Percentiles rank a stretch among this genome's conserved stretches.
Conservation (phyloP, 2,888 invertebrate species). For the Agrochola circellaris region DNA sequence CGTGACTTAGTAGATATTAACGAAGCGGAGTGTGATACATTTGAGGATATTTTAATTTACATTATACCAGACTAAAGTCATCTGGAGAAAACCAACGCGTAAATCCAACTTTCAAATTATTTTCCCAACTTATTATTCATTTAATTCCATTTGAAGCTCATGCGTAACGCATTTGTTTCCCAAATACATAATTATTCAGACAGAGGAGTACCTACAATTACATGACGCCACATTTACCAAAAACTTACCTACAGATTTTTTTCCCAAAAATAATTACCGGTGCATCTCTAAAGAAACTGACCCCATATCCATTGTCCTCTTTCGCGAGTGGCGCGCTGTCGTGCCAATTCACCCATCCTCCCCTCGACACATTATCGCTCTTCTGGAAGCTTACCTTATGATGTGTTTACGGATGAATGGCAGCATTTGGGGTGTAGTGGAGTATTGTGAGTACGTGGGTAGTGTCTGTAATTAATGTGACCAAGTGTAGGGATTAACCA, state of each 20-base stretch:
- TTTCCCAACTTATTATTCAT: not conserved
- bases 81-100: not conserved
- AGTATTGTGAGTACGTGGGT: not conserved
- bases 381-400: slow-evolving; percentile 55
- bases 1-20: not conserved
- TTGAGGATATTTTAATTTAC: not conserved
- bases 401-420: slow-evolving; percentile 56
- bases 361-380: slow-evolving; percentile 49
- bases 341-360: slow-evolving; percentile 41
- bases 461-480: slow-evolving; percentile 38
- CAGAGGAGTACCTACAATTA: not conserved
- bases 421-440: slow-evolving; percentile 29
- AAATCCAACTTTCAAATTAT: not conserved
- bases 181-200: not conserved
- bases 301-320: slow-evolving; percentile 27
- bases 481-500: not conserved
- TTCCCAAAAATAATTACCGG: slow-evolving; percentile 32
- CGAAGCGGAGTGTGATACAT: not conserved
- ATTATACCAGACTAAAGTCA: not conserved
- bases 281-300: slow-evolving; percentile 19
- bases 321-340: slow-evolving; percentile 23
- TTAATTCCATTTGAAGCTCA: too few relatives aligned
- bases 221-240: not conserved
- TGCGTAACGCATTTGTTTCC: too few relatives aligned
- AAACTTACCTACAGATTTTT: not conserved